Evolutionary conservation across 2,797 vertebrate species (phyloP).

Genomic region (Balearica regulorum): DNA sequence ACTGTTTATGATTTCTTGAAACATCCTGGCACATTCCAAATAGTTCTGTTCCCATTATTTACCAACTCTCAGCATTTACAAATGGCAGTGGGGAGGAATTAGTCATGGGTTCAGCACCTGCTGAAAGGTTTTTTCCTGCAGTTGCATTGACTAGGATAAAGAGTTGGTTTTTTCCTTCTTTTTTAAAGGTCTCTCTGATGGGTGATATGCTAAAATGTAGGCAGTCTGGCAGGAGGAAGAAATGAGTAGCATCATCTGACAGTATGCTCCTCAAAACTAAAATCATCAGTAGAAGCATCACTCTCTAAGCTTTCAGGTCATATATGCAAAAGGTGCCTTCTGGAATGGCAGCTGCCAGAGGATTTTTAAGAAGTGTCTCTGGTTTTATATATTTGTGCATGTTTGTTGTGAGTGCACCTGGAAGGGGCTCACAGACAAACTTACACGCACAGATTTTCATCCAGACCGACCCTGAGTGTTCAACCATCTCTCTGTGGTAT

Average conservation of each 20-base stretch:
- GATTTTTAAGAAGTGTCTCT: neutral
- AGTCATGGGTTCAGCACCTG: neutral
- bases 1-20: neutral
- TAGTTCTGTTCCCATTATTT: neutral
- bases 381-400: neutral
- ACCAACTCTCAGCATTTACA: neutral
- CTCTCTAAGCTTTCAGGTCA: neutral
- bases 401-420: neutral
- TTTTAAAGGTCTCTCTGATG: neutral
- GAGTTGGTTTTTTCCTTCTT: too few species aligned
- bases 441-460: neutral
- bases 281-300: neutral
- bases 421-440: neutral
- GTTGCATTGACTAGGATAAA: neutral
- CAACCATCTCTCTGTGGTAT: fast-evolving
- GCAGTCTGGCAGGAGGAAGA: neutral
- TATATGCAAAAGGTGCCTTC: neutral
- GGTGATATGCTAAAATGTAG: neutral
- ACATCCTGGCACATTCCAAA: neutral
- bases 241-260: neutral
- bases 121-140: neutral
- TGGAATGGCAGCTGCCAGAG: neutral
- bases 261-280: neutral
- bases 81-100: neutral
- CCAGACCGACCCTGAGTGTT: neutral